phyloP scores from a whole-genome alignment of 2,113 vertebrate species.

The Epinephelus moara region DNA sequence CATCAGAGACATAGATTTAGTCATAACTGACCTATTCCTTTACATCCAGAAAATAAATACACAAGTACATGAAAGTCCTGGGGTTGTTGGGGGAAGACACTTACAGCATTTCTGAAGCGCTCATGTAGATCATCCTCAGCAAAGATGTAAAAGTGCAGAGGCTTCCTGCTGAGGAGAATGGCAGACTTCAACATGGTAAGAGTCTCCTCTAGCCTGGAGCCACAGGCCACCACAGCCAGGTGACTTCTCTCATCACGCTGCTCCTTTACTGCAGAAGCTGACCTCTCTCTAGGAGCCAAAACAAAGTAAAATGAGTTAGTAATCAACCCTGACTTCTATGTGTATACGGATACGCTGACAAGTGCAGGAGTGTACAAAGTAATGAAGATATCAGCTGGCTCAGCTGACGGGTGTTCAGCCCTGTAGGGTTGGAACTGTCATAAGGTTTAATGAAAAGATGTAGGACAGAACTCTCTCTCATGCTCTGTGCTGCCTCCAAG shows the following conservation, averaged over 20 bases:
- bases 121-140: slow-evolving; percentile 93
- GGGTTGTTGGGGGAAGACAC: slow-evolving; percentile 47
- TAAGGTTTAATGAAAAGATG: slow-evolving; percentile 33
- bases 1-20: background rate
- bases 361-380: background rate
- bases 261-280: slow-evolving; percentile 15
- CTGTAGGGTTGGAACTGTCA: slow-evolving; percentile 27
- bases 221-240: slow-evolving; percentile 96
- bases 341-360: slow-evolving; percentile 2
- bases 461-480: background rate
- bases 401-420: slow-evolving; percentile 35
- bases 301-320: slow-evolving; percentile 12
- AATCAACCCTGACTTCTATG: background rate
- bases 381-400: slow-evolving; percentile 15
- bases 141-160: slow-evolving; percentile 94
- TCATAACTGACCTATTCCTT: background rate
- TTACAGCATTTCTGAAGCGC: slow-evolving; percentile 89
- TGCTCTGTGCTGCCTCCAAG: slow-evolving; percentile 24
- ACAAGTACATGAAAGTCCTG: background rate
- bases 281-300: slow-evolving; percentile 51
- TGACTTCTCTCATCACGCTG: slow-evolving; percentile 85
- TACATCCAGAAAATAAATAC: background rate
- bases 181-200: slow-evolving; percentile 96
- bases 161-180: slow-evolving; percentile 90
- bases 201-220: slow-evolving; percentile 93